Evolutionary conservation across 2,797 vertebrate genomes (phyloP), one percentile per base, ranked within the genome.

Genomic region (Hyperoplus lanceolatus): DNA sequence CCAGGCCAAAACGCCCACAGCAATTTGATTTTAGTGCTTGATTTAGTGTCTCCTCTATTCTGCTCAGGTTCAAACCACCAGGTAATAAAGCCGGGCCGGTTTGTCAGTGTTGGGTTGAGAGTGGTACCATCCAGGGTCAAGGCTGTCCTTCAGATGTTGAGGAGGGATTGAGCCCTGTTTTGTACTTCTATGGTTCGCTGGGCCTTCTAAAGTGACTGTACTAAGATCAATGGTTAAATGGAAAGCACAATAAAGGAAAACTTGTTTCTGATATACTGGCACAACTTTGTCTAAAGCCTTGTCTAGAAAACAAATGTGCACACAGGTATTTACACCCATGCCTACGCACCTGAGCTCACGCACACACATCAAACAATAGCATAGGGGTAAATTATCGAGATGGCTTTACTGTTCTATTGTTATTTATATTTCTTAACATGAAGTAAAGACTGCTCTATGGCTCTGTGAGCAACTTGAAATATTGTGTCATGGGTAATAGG

Each of bases 271-370:
- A 89, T 86, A 85, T 77, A 76, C 81, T 92, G 81, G 89, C 86
- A 86, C 66, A 83, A 73, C 80, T 92, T 80, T 93, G 86, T 88
- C 92, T 89, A 91, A 92, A 85, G 92, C 72, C 45, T 58, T 59
- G 49, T 21, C 9, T 15, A 15, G 58, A 60, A 63, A 54, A 45
- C 39, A 62, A 75, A 62, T 72, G 39, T 70, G 15, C 38, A 64
- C 46, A 36, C 39, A 69, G 9, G 42, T 62, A 54, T 21, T 36
- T 14, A 65, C 65, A 79, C 4, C 1, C 13, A 15, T 62, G 9
- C 51, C 2, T 60, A 38, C 36, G 57, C 16, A 59, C 21, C 38
- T 21, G 21, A 59, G 16, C 64, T 5, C 29, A 49, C 18, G 53
- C 12, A 39, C 38, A 56, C 14, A 46, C 3, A 4, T 7, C 38